Base-by-base conservation (phyloP, 2,888 invertebrate genomes). In the Spodoptera picta region DNA sequence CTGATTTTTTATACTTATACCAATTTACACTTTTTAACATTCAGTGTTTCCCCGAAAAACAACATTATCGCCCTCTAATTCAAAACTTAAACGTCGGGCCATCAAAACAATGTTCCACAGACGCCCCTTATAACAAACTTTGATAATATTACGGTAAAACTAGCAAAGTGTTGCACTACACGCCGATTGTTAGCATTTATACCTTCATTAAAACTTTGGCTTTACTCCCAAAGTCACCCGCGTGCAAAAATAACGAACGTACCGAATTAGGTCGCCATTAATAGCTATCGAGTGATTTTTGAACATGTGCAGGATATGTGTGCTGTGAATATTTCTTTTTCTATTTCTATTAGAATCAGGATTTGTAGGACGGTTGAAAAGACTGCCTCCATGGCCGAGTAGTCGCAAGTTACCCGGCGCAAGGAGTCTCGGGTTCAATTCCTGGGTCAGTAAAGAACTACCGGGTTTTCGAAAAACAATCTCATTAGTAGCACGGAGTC, bases 191-290 rank as follows among this genome's bases (percentile, higher is more conserved):
- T 57, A 54, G 55, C 75, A 68, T 76, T 77, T 76, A 74, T 65
- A 64, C 63, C 62, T 74, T 77, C 71, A 78, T 77, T 75, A 75
- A 75, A 77, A 77, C 55, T 77, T 77, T 23, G 27, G 23, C 59
- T 11, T 11, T 6, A 23, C 55, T 49, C 60, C 47, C 9, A 19
- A 19, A 43, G 44, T 31, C 27, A 48, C 48, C 55, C 47, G 64
- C 59, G 62, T 74, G 67, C n/a, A 61, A 74, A 74, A 68, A 71
- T 77, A 73, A 55, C 58, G 51, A 73, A 73, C 59, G n/a, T 24
- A 1, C 2, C 36, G 36, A 73, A 67, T 50, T 53, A 51, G 60
- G 45, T 56, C 52, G 46, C 12, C 4, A 31, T 63, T 60, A 44
- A 55, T 57, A 57, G 45, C 24, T 50, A 10, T 58, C 47, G 47